Conservation (phyloP, 1,140 invertebrate species). For the Calliopsis andreniformis region DNA sequence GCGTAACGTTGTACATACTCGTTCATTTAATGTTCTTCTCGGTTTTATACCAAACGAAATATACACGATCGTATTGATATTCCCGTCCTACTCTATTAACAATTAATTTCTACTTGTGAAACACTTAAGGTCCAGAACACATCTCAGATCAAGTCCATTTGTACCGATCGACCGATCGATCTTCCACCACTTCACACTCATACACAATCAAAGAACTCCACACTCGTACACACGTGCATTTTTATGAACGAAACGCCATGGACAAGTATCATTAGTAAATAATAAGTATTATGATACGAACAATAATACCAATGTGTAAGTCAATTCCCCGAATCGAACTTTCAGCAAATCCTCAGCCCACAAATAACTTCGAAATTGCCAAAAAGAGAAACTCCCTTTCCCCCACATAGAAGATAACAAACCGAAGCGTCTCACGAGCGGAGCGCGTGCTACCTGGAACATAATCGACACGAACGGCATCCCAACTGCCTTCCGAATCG, state of each 20-base stretch:
- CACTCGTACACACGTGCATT: conserved; percentile 27
- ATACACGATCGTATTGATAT: conserved; percentile 39
- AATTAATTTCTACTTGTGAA: conserved; percentile 41
- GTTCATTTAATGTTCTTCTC: conserved; percentile 36
- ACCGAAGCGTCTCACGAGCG: not conserved
- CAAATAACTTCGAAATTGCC: too few relatives aligned
- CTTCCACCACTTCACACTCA: not conserved
- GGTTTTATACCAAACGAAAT: conserved; percentile 29
- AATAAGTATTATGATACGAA: conserved; percentile 55
- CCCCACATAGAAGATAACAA: not conserved
- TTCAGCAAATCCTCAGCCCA: not conserved
- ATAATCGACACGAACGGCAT: not conserved
- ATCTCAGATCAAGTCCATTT: conserved; percentile 6
- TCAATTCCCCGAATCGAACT: conserved; percentile 1
- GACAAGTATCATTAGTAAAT: conserved; percentile 52
- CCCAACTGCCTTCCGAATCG: not conserved
- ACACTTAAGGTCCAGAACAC: conserved; percentile 6
- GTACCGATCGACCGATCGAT: conserved; percentile 37
- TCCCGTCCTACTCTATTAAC: conserved; percentile 46
- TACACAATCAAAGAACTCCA: not conserved
- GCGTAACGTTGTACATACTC: conserved; percentile 41
- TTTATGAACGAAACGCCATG: conserved; percentile 42
- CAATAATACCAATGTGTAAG: conserved; percentile 17
- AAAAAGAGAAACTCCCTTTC: not conserved
- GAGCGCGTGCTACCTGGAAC: conserved; percentile 1